These are phyloP conservation scores for Drosophila atripex DNA, from an alignment of 2,888 invertebrate genomes.

Conservation along the genomic window DNA sequence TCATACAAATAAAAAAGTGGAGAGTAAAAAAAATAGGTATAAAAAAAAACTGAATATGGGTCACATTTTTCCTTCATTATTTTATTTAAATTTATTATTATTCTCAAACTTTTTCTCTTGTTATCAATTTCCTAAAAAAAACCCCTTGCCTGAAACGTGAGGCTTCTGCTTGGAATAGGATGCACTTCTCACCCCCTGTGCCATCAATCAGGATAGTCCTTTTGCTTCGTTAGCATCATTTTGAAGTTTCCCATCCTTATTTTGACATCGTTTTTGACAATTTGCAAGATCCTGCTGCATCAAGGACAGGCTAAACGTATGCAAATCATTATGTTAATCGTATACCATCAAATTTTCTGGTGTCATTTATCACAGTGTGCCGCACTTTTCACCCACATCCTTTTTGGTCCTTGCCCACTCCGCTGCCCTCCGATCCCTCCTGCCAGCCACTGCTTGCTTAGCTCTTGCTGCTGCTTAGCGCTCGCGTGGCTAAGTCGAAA, in stretches of 20 bases:
- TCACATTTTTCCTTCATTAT: no score
- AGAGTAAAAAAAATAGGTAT: background rate
- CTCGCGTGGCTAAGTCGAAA: conserved; percentile 70
- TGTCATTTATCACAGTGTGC: conserved; percentile 47
- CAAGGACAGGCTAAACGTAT: conserved; percentile 38
- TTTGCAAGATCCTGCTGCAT: conserved; percentile 31
- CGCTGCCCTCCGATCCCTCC: background rate
- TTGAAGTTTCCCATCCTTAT: background rate
- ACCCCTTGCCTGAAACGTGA: background rate
- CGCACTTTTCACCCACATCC: conserved; percentile 19
- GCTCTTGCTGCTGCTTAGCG: conserved; percentile 62
- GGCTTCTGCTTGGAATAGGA: conserved; percentile 15
- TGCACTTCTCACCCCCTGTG: conserved; percentile 8
- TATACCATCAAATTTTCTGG: conserved; percentile 34
- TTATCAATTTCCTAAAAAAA: background rate
- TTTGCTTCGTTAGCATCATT: conserved; percentile 22
- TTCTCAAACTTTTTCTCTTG: background rate
- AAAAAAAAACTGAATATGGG: background rate
- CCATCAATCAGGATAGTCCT: conserved; percentile 35
- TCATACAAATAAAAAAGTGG: background rate
- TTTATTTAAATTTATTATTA: background rate
- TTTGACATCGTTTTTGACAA: conserved; percentile 7
- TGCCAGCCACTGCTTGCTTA: conserved; percentile 17
- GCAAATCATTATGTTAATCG: conserved; percentile 51
- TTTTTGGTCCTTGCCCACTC: no score